Percentiles rank a stretch among this genome's conserved stretches.
phyloP scores from a whole-genome alignment of 2,113 vertebrate species.

The Odontophorus gujanensis region DNA sequence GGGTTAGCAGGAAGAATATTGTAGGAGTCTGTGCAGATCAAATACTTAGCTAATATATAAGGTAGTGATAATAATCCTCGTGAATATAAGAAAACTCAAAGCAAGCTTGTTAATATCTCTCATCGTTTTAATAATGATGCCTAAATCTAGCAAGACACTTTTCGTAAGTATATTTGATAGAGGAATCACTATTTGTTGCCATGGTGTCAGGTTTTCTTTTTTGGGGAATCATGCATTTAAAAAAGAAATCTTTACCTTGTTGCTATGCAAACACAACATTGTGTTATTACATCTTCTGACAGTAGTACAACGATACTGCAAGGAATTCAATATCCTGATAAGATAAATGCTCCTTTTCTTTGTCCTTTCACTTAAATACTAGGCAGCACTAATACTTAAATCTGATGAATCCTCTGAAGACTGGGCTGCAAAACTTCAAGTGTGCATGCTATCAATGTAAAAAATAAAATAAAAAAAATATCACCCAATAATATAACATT shows the following conservation, averaged over 20 bases:
- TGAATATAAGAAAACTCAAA: not conserved
- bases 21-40: conserved; percentile 50
- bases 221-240: conserved; percentile 3
- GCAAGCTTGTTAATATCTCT: conserved; percentile 1
- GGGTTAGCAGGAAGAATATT: conserved; percentile 61
- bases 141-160: conserved; percentile 20
- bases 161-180: conserved; percentile 1
- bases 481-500: not conserved
- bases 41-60: conserved; percentile 51
- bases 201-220: conserved; percentile 50
- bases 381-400: not conserved
- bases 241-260: conserved; percentile 53
- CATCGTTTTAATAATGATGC: conserved; percentile 28
- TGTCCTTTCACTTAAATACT: conserved; percentile 19
- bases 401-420: not conserved
- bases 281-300: conserved; percentile 29
- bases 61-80: not conserved
- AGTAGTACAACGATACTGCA: conserved; percentile 12
- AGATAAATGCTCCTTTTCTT: conserved; percentile 39
- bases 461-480: not conserved
- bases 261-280: conserved; percentile 45
- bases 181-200: conserved; percentile 55
- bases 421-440: not conserved
- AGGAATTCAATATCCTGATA: conserved; percentile 44
- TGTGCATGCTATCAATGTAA: not conserved